phyloP scores from a whole-genome alignment of 1,140 invertebrate genomes.

The Ctenoplectra terminalis region DNA sequence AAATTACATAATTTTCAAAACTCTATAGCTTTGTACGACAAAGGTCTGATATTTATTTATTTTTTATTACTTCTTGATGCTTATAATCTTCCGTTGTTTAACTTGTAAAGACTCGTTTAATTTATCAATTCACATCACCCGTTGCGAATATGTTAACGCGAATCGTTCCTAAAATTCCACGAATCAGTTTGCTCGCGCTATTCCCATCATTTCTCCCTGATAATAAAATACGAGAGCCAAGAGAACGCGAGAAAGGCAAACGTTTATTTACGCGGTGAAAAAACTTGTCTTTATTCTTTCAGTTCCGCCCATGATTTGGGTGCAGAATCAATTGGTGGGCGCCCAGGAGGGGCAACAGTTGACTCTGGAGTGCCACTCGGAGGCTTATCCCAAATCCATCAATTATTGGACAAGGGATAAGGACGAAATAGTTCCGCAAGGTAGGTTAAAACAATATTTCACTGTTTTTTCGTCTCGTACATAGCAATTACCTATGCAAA shows the following conservation, averaged over 20 bases:
- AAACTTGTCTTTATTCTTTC: constrained; percentile 46
- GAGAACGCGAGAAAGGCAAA: neutral
- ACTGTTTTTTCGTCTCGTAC: neutral
- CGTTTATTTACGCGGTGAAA: neutral
- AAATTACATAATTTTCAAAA: no score
- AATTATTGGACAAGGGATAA: constrained; percentile 92
- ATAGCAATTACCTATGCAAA: neutral
- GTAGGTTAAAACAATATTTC: constrained; percentile 80
- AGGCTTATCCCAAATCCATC: constrained; percentile 93
- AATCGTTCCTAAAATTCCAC: no score
- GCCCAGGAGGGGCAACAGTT: constrained; percentile 89
- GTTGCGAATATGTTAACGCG: no score
- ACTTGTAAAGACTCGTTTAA: no score
- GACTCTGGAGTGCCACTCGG: constrained; percentile 91
- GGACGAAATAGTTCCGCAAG: constrained; percentile 89
- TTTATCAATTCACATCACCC: no score
- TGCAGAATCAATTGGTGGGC: constrained; percentile 91
- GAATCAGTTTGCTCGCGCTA: no score
- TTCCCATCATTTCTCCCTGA: no score
- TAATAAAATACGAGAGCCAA: neutral
- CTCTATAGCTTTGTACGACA: no score
- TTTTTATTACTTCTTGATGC: no score
- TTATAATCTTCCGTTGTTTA: no score
- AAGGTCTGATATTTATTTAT: no score
- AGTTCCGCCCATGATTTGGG: constrained; percentile 92